Evolutionary conservation across 2,888 invertebrate species (phyloP).

Genomic region (Philhelius pedissequus): DNA sequence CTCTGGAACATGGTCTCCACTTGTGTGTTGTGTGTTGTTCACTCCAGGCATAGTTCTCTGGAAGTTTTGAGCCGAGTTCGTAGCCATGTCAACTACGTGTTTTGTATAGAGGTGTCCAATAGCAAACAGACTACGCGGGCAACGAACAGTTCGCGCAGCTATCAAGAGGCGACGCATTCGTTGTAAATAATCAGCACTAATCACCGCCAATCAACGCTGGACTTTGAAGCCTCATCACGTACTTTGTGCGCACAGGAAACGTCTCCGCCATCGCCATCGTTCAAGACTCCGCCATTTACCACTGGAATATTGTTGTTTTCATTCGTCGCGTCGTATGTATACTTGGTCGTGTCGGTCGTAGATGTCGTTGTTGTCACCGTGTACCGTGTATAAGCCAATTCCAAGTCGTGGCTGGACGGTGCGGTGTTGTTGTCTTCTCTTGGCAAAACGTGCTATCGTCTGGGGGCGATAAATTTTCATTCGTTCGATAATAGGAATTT

Average conservation of each 20-base stretch:
- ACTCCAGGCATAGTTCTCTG: constrained; percentile 34
- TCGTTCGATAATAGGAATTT: constrained; percentile 68
- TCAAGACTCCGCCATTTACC: constrained; percentile 49
- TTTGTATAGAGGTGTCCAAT: constrained; percentile 61
- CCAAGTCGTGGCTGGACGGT: constrained; percentile 54
- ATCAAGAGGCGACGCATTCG: constrained; percentile 64
- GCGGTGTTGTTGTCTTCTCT: constrained; percentile 51
- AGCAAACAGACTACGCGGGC: constrained; percentile 48
- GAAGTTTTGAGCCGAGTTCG: constrained; percentile 29
- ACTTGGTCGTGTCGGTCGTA: constrained; percentile 61
- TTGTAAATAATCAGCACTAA: constrained; percentile 68
- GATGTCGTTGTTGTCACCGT: constrained; percentile 71
- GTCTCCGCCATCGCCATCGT: constrained; percentile 54
- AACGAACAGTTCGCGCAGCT: constrained; percentile 53
- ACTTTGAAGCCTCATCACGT: constrained; percentile 69
- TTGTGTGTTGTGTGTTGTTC: constrained; percentile 50
- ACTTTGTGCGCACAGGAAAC: constrained; percentile 66
- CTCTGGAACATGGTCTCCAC: constrained; percentile 53
- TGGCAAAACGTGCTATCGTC: constrained; percentile 59
- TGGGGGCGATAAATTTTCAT: constrained; percentile 68
- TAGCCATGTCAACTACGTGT: constrained; percentile 65
- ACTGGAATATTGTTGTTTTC: constrained; percentile 72
- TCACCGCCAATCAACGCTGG: constrained; percentile 68
- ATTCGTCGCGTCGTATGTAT: constrained; percentile 74
- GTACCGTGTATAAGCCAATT: constrained; percentile 17